Evolutionary conservation across 1,140 invertebrate species (phyloP).

Genomic region (Achatina immaculata): DNA sequence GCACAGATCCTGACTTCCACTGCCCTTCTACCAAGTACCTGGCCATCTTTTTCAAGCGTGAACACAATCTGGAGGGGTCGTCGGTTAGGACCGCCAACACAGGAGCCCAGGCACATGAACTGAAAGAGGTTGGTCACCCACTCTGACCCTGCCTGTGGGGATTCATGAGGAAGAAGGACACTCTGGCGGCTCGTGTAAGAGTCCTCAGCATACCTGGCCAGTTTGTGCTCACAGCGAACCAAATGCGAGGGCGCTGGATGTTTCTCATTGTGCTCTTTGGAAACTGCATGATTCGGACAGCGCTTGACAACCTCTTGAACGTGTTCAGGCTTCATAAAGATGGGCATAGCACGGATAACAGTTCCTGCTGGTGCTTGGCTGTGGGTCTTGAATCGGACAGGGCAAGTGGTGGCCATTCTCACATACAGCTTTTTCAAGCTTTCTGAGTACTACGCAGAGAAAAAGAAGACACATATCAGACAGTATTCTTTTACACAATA

Average conservation of each 20-base stretch:
- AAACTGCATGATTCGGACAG: conserved; percentile 75
- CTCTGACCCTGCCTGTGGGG: conserved; percentile 76
- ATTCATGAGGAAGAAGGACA: conserved; percentile 76
- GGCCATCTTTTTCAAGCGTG: conserved; percentile 78
- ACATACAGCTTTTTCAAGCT: conserved; percentile 76
- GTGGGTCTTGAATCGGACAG: conserved; percentile 72
- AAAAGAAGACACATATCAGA: not conserved
- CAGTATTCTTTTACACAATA: too few relatives aligned
- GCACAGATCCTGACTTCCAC: conserved; percentile 83
- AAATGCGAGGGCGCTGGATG: conserved; percentile 73
- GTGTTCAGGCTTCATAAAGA: conserved; percentile 75
- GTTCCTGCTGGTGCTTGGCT: conserved; percentile 61
- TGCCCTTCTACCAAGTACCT: conserved; percentile 77
- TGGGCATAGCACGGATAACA: conserved; percentile 74
- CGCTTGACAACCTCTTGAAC: conserved; percentile 75
- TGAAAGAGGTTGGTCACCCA: conserved; percentile 79
- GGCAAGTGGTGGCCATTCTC: conserved; percentile 75
- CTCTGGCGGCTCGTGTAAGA: conserved; percentile 71
- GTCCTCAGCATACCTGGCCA: conserved; percentile 73
- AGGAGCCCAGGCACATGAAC: conserved; percentile 87
- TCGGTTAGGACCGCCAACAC: conserved; percentile 83
- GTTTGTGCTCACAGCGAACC: conserved; percentile 74
- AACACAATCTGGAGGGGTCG: conserved; percentile 83
- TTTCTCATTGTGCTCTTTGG: conserved; percentile 65
- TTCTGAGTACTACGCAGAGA: conserved; percentile 74